Base-by-base conservation (phyloP, 2,797 vertebrate species). In the Enteromius anoplus region DNA sequence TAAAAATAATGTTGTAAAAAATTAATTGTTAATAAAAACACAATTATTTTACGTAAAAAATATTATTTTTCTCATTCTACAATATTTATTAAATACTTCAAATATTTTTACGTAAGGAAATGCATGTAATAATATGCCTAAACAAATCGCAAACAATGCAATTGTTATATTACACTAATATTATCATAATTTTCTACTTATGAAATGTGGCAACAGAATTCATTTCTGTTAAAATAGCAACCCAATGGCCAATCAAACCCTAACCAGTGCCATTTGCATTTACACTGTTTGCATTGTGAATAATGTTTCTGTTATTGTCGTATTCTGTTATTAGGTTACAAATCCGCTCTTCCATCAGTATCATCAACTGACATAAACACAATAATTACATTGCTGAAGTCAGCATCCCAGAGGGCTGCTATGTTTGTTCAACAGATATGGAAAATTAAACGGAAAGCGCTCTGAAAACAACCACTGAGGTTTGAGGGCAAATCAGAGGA, bases 391-490 rank as follows among this genome's bases (percentile, higher is more conserved):
- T 81, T 34, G 77, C 73, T 42, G 69, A 80, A 75, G 65, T 77
- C 68, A 0, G 49, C 70, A 79, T 82, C 85, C 87, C 81, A 85
- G 81, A 86, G 78, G 81, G 81, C n/a, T 62, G 78, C 58, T 82
- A 32, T 84, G 81, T 82, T 85, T 85, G 78, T 75, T 80, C 83
- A 55, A 66, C 55, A 76, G 55, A 83, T 83, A 84, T 66, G 78
- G 69, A 73, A 88, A 84, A 86, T 85, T 29, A 77, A 84, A 84
- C 81, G 75, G 84, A 80, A 49, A 53, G 45, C 83, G 42, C 64
- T 71, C 81, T 60, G 70, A 85, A 85, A 85, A 88, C 78, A 78
- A 81, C 83, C 65, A 49, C 6, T n/a, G 32, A 75, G 65, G 73
- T 29, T 81, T 81, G 34, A 79, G 40, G 75, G 73, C 37, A 66